Evolutionary conservation across 2,888 invertebrate species (phyloP).

Genomic region (Napeogenes sylphis): DNA sequence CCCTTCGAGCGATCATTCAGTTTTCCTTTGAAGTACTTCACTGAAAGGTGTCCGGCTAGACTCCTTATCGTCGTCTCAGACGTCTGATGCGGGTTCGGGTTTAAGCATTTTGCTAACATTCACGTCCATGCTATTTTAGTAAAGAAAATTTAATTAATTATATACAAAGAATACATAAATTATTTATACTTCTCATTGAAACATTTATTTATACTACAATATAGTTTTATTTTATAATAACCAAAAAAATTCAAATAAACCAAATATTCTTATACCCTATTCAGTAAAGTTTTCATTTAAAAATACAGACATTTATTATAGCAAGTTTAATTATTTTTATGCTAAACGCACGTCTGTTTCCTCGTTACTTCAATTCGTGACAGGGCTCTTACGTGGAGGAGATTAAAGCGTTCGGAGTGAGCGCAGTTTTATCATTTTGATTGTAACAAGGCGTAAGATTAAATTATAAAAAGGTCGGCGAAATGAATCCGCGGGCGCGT

Average conservation of each 20-base stretch:
- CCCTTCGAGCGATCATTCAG: neutral
- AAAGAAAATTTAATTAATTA: neutral
- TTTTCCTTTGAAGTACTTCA: slow-evolving; percentile 2
- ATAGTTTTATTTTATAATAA: too few species aligned
- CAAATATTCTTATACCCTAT: neutral
- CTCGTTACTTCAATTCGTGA: slow-evolving; percentile 22
- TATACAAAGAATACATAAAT: neutral
- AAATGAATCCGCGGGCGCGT: slow-evolving; percentile 51
- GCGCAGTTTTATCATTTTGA: slow-evolving; percentile 46
- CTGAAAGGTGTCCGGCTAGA: neutral
- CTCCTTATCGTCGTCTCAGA: neutral
- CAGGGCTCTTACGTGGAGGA: slow-evolving; percentile 13
- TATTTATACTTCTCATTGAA: neutral
- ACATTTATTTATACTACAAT: too few species aligned
- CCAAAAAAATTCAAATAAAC: neutral
- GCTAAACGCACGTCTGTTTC: slow-evolving; percentile 19
- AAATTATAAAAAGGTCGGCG: slow-evolving; percentile 56
- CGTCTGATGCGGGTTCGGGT: neutral
- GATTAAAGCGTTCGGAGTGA: slow-evolving; percentile 30
- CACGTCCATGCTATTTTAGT: too few species aligned
- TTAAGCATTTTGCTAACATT: neutral
- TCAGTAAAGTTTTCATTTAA: slow-evolving; percentile 2
- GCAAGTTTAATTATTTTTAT: slow-evolving; percentile 23
- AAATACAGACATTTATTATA: slow-evolving; percentile 16
- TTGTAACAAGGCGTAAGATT: slow-evolving; percentile 55